These are phyloP conservation scores for Kryptopterus vitreolus DNA, from an alignment of 2,797 vertebrate species.

Conservation along the genomic window DNA sequence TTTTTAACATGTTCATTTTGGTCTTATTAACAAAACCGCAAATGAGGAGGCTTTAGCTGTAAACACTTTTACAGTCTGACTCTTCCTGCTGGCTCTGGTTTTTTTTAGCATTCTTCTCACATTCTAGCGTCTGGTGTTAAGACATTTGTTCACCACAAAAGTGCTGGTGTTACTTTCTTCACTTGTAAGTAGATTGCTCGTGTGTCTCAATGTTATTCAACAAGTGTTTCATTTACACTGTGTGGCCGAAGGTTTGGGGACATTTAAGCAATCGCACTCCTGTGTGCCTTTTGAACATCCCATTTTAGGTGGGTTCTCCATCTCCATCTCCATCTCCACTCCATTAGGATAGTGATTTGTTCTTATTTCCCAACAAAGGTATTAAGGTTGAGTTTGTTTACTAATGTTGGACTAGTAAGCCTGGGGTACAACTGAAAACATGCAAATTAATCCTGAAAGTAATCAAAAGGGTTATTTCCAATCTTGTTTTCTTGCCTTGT, in stretches of 20 bases:
- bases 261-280: background rate
- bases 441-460: too few relatives aligned
- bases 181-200: background rate
- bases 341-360: too few relatives aligned
- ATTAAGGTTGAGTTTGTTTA: too few relatives aligned
- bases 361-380: too few relatives aligned
- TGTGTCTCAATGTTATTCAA: background rate
- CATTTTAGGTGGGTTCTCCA: constrained; percentile 33
- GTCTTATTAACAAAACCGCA: constrained; percentile 47
- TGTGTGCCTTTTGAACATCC: background rate
- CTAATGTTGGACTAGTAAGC: too few relatives aligned
- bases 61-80: constrained; percentile 21
- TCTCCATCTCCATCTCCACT: background rate
- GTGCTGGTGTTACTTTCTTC: constrained; percentile 50
- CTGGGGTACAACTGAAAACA: too few relatives aligned
- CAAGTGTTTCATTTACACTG: background rate
- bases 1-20: constrained; percentile 48
- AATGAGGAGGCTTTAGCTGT: constrained; percentile 24
- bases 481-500: too few relatives aligned
- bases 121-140: background rate
- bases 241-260: background rate
- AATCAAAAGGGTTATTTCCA: too few relatives aligned
- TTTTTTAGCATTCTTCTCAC: background rate
- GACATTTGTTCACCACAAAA: constrained; percentile 29
- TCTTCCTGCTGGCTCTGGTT: constrained; percentile 28